Conservation (phyloP, 1,140 invertebrate species). For the Brachystomella parvula region DNA sequence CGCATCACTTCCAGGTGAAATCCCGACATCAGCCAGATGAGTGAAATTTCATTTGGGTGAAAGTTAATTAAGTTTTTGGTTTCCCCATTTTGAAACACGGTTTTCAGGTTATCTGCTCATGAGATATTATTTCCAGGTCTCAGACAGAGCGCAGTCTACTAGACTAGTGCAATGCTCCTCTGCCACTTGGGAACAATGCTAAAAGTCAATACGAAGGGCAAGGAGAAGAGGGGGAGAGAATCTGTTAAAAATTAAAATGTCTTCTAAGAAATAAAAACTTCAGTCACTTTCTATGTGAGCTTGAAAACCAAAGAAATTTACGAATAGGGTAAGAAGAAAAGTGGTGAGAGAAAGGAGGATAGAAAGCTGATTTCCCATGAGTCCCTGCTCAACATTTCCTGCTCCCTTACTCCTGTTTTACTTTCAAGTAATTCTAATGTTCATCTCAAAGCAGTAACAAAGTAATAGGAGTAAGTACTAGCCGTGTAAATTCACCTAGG, state of each 20-base stretch:
- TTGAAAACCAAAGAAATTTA: too few species aligned
- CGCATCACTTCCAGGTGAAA: too few species aligned
- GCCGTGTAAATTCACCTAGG: neutral
- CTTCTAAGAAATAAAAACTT: neutral
- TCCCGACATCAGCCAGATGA: too few species aligned
- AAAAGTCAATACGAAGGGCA: too few species aligned
- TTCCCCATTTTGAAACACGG: too few species aligned
- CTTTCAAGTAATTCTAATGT: slow-evolving; percentile 4
- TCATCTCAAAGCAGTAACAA: neutral
- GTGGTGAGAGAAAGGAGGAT: neutral
- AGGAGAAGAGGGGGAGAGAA: neutral
- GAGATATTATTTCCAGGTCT: too few species aligned
- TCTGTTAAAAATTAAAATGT: slow-evolving; percentile 3
- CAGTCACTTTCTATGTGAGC: neutral
- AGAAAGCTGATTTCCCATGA: neutral
- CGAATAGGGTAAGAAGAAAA: neutral
- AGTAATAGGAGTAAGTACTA: neutral
- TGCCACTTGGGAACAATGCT: too few species aligned
- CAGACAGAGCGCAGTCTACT: too few species aligned
- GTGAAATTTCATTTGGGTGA: too few species aligned
- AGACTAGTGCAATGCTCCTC: too few species aligned
- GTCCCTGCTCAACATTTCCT: neutral
- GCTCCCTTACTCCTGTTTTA: neutral
- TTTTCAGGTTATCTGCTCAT: too few species aligned
- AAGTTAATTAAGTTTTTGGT: too few species aligned